Evolutionary conservation across 2,888 invertebrate genomes (phyloP).

Genomic region (Balanococcus diminutus): DNA sequence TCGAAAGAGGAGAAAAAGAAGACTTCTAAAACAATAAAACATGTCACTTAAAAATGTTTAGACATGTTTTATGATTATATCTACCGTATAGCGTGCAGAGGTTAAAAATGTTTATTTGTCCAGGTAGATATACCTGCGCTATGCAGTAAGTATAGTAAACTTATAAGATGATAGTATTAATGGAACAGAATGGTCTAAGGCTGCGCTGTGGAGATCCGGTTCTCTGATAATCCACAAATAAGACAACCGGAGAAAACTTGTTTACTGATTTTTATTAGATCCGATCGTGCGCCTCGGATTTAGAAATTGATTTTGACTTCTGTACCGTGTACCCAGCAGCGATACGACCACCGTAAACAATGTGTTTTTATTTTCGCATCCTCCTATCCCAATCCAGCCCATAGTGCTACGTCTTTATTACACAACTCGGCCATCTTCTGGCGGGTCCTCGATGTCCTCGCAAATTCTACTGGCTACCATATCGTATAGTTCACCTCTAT

Average conservation of each 20-base stretch:
- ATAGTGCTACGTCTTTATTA: neutral
- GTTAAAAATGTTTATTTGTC: slow-evolving; percentile 55
- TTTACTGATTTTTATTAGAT: slow-evolving; percentile 54
- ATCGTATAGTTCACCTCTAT: neutral
- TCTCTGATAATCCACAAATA: slow-evolving; percentile 53
- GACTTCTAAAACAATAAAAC: slow-evolving; percentile 55
- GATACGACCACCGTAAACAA: neutral
- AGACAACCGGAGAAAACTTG: slow-evolving; percentile 49
- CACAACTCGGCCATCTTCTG: neutral
- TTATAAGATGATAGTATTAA: slow-evolving; percentile 51
- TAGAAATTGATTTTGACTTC: slow-evolving; percentile 54
- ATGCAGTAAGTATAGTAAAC: neutral
- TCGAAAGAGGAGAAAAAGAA: slow-evolving; percentile 42
- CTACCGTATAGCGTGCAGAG: slow-evolving; percentile 54
- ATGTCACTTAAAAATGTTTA: slow-evolving; percentile 56
- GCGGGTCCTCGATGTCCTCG: neutral
- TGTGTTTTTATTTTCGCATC: slow-evolving; percentile 37
- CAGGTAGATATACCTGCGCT: slow-evolving; percentile 43
- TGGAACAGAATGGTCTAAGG: slow-evolving; percentile 40
- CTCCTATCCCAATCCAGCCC: neutral
- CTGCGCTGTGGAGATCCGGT: slow-evolving; percentile 47
- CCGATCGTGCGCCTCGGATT: slow-evolving; percentile 52
- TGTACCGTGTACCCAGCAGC: slow-evolving; percentile 7
- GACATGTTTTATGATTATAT: slow-evolving; percentile 55
- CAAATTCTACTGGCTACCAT: no score